Evolutionary conservation across 2,797 vertebrate genomes (phyloP).

Genomic region (Erethizon dorsatum): DNA sequence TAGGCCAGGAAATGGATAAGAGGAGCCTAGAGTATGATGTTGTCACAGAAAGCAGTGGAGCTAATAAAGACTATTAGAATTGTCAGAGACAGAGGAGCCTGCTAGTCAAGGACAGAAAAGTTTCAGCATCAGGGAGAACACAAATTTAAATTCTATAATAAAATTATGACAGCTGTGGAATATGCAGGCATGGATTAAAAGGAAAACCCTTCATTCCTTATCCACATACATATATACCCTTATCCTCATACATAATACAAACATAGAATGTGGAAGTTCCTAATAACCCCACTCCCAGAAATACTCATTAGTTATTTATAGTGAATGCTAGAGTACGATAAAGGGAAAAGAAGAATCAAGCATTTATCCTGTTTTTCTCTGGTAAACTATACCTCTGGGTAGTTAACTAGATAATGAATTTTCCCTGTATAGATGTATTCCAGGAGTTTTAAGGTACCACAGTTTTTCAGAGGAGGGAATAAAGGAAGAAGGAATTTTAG

Average conservation of each 20-base stretch:
- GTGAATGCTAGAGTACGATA: not conserved
- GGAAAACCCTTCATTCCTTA: not conserved
- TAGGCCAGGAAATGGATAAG: not conserved
- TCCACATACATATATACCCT: not conserved
- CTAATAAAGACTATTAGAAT: not conserved
- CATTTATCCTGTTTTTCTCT: not conserved
- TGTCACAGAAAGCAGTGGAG: not conserved
- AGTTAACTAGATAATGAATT: not conserved
- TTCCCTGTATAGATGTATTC: not conserved
- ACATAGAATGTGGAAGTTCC: not conserved
- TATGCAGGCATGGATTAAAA: not conserved
- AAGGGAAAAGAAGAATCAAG: not conserved
- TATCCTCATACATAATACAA: not conserved
- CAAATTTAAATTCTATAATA: not conserved
- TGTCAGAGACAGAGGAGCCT: not conserved
- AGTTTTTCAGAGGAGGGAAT: not conserved
- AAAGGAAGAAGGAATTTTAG: conserved; percentile 23
- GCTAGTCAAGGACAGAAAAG: not conserved
- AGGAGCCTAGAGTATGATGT: not conserved
- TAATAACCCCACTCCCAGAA: not conserved
- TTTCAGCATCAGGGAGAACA: not conserved
- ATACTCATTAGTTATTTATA: not conserved
- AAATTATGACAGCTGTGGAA: not conserved
- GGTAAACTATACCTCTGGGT: not conserved
- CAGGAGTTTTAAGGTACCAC: not conserved